Conservation (phyloP, 2,797 vertebrate genomes). For the Sardinella longiceps region DNA sequence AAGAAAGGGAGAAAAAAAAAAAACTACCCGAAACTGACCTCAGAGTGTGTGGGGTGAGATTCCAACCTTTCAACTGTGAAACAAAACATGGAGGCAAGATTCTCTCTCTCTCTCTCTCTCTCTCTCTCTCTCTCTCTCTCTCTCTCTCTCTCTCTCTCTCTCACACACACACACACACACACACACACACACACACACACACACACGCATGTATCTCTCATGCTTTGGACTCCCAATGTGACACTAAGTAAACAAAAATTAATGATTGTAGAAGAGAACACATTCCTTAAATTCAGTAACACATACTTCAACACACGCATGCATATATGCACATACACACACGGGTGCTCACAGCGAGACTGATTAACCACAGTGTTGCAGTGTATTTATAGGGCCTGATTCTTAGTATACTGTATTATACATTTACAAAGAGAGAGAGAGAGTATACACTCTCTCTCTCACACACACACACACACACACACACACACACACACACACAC, state of each 20-base stretch:
- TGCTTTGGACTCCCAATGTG: slow-evolving; percentile 50
- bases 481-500: too few species aligned
- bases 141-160: slow-evolving; percentile 30
- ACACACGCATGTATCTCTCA: slow-evolving; percentile 48
- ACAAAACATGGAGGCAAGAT: background rate
- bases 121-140: too few species aligned
- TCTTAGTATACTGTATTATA: background rate
- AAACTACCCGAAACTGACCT: slow-evolving; percentile 52
- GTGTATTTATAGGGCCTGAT: background rate
- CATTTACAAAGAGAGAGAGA: too few species aligned
- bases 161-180: slow-evolving; percentile 45
- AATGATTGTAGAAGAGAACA: slow-evolving; percentile 64
- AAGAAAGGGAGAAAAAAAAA: slow-evolving; percentile 28
- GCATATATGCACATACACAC: slow-evolving; percentile 26
- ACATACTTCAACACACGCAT: background rate
- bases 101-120: background rate
- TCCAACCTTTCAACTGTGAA: slow-evolving; percentile 34
- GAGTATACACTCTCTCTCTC: too few species aligned
- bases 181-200: slow-evolving; percentile 45
- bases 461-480: too few species aligned
- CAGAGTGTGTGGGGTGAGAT: slow-evolving; percentile 39
- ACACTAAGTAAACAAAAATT: slow-evolving; percentile 73
- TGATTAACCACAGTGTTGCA: background rate
- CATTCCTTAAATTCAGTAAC: slow-evolving; percentile 50
- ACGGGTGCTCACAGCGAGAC: background rate